Percentiles rank a stretch among this genome's conserved stretches.
Conservation (phyloP, 1,140 invertebrate genomes). For the Drosophila kurseongensis region DNA sequence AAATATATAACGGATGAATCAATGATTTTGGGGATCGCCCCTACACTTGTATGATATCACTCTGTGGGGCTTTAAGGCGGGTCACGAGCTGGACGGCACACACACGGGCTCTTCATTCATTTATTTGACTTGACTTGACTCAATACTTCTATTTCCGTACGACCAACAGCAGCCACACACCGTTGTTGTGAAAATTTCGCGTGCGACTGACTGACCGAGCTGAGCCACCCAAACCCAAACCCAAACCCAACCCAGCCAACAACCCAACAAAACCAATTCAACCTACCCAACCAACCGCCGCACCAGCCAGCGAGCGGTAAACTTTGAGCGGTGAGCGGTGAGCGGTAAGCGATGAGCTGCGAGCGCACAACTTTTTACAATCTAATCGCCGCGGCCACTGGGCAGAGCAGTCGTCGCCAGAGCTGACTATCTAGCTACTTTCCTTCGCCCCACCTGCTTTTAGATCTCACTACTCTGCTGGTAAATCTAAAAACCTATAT, state of each 20-base stretch:
- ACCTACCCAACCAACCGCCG: slow-evolving; percentile 4
- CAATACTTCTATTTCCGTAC: background rate
- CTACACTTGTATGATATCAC: slow-evolving; percentile 48
- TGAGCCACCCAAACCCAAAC: slow-evolving; percentile 17
- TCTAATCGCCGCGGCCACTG: slow-evolving; percentile 68
- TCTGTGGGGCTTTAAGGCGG: background rate
- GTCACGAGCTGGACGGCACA: slow-evolving; percentile 1
- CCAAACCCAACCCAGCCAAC: slow-evolving; percentile 16
- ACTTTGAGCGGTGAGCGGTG: slow-evolving; percentile 11
- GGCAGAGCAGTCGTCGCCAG: slow-evolving; percentile 53
- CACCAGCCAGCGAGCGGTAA: slow-evolving; percentile 11
- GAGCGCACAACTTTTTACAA: slow-evolving; percentile 57
- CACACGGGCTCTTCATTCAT: background rate
- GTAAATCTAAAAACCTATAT: too few relatives aligned
- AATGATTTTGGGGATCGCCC: slow-evolving; percentile 13
- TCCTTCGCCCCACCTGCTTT: slow-evolving; percentile 2
- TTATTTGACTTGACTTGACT: background rate
- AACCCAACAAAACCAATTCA: slow-evolving; percentile 6
- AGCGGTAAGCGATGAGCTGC: slow-evolving; percentile 41
- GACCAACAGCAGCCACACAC: slow-evolving; percentile 13
- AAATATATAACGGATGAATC: slow-evolving; percentile 6
- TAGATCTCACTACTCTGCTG: too few relatives aligned
- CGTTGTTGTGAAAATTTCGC: slow-evolving; percentile 73
- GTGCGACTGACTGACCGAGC: slow-evolving; percentile 61
- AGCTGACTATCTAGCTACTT: slow-evolving; percentile 16